Evolutionary conservation across 2,113 vertebrate species (phyloP), one percentile per base, ranked within the genome.

Genomic region (Fregetta grallaria): DNA sequence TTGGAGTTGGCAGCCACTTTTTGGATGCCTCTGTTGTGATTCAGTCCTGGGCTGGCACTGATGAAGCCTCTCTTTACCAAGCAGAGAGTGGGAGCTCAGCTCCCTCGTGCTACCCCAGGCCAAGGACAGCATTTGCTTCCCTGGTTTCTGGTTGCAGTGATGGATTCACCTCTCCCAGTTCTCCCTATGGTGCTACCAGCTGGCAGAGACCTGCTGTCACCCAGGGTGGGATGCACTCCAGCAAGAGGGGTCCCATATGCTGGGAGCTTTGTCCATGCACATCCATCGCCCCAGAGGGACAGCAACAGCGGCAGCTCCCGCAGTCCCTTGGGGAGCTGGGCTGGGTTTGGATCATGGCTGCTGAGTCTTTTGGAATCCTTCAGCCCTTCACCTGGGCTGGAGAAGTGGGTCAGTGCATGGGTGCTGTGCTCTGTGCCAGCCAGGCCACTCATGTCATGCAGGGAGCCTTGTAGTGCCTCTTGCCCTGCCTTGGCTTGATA

Each of bases 231-330:
- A 40, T 62, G 36, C 2, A 6, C 50, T 73, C 38, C 44, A 75
- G 34, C 50, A 38, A 3, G 72, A 63, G 44, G 27, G 30, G 25
- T 79, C 52, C 44, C 20, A 6, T 5, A 14, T 36, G 25, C 42
- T 14, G 8, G 58, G 71, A 30, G 16, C 58, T 77, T 50, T 70
- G 18, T 67, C 32, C 50, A 15, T 42, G 29, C 56, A 45, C 23
- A 49, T 20, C 20, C 11, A 18, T 42, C 3, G 0, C 45, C 49
- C 25, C 67, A 36, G 36, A 36, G 29, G 42, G 34, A 22, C 2
- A 8, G 15, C 12, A 68, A 1, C 34, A 75, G 67, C 1, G 1
- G 30, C 44, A 71, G 55, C 9, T 62, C 36, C 53, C 0, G 0
- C 3, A 2, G 4, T 59, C 40, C 73, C 34, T 13, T 61, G 70